A percentile compares a stretch with the other conserved stretches of the same genome.
Evolutionary conservation across 2,113 vertebrate species (phyloP).

Genomic region (Cnemophilus loriae): DNA sequence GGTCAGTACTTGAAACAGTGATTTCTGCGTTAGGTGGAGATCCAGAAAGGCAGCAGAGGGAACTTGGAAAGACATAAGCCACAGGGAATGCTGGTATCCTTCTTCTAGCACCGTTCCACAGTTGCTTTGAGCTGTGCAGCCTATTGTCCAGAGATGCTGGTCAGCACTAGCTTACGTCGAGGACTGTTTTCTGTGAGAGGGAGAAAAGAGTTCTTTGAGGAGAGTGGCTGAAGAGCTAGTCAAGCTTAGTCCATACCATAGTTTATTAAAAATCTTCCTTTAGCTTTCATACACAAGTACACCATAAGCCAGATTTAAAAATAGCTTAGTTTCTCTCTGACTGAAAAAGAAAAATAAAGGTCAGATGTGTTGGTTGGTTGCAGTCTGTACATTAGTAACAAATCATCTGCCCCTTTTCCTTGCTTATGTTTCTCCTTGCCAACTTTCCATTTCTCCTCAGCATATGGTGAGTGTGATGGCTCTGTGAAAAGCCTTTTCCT

Average conservation of each 20-base stretch:
- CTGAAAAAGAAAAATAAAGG: neutral
- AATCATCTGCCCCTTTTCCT: neutral
- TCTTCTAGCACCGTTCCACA: neutral
- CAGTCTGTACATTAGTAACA: neutral
- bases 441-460: conserved; percentile 10
- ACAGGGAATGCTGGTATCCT: neutral
- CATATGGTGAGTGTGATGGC: neutral
- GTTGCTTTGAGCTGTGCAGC: neutral
- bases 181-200: neutral
- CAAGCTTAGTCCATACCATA: neutral
- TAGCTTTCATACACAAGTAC: neutral
- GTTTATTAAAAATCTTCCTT: neutral
- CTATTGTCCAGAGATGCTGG: neutral
- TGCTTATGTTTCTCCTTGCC: neutral
- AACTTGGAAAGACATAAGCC: neutral
- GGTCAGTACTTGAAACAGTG: neutral
- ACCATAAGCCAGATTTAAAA: neutral
- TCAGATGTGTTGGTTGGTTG: neutral
- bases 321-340: neutral
- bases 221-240: neutral
- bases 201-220: neutral
- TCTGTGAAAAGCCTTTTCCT: neutral
- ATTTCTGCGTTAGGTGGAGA: neutral
- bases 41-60: neutral
- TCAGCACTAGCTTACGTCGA: neutral